Evolutionary conservation across 2,797 vertebrate genomes (phyloP), one percentile per base, ranked within the genome.

Genomic region (Tympanoctomys barrerae): DNA sequence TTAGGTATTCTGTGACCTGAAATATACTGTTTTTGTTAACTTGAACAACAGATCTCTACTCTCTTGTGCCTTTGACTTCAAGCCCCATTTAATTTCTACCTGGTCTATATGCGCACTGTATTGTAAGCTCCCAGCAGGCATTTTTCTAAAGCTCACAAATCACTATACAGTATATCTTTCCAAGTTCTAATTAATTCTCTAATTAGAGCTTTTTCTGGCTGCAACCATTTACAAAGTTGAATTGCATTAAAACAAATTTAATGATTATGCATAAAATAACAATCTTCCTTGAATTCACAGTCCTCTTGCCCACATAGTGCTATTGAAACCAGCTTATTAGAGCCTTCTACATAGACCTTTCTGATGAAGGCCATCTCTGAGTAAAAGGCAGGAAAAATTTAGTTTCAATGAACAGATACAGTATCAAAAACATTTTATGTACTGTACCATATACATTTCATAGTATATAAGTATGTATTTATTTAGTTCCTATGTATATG

Each of bases 101-200:
- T 75, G 46, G 33, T n/a, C 4, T 92, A 59, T 2, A 82, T 28
- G 13, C 18, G 66, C 93, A 83, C 39, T 62, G 16, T 57, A 71
- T 2, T 81, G 12, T 22, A 85, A 91, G 11, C n/a, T 77, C 49
- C 59, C 26, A 28, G 57, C 39, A 91, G 70, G 80, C 79, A 70
- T 84, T 94, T 93, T 61, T 87, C 54, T 77, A 96, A 90, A 83
- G 71, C 42, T 46, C 89, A 87, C 66, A 94, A 93, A 94, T 95
- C 77, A 46, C 66, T 91, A 18, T 77, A 49, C 73, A 77, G 28
- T 54, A 94, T 84, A 89, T 71, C 83, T 96, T 97, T 96, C 79
- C 52, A 97, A 96, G 85, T 91, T 39, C 75, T 96, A 96, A 96
- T 93, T 96, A 97, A 96, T 97, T 95, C 81, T 96, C 86, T 92